Conservation (phyloP, 92 coral and sea anemone genomes). For the Anthopleura xanthogrammica region DNA sequence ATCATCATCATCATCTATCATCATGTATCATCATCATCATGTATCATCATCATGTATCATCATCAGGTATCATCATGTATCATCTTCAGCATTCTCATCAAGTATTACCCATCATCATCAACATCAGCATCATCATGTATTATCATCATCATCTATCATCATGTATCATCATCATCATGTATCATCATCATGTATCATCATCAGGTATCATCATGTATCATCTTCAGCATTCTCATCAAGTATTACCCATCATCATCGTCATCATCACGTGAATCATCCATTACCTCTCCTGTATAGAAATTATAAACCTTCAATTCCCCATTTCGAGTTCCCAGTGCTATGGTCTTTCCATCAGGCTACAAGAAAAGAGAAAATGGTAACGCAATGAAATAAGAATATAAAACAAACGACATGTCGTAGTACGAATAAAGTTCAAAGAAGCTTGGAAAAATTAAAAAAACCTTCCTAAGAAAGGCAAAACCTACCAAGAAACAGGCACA, state of each 20-base stretch:
- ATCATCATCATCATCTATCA: neutral
- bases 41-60: neutral
- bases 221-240: neutral
- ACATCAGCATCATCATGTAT: too few relatives aligned
- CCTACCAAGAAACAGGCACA: constrained; percentile 86
- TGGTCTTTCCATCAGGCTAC: constrained; percentile 78
- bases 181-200: neutral
- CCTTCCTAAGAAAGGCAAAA: neutral
- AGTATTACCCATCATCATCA: too few relatives aligned
- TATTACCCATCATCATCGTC: neutral
- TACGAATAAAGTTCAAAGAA: neutral
- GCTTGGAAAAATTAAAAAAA: neutral
- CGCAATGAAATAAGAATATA: neutral
- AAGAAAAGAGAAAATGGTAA: neutral
- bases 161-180: neutral
- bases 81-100: too few relatives aligned
- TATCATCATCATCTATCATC: neutral
- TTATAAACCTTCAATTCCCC: constrained; percentile 87
- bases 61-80: neutral
- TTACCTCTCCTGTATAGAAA: constrained; percentile 83
- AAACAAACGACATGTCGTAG: neutral
- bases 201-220: neutral
- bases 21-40: neutral
- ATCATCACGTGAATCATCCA: neutral
- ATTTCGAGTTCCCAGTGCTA: constrained; percentile 85